Evolutionary conservation across 2,888 invertebrate genomes (phyloP), one percentile per base, ranked within the genome.

Genomic region (Noctuana brunneofusca): DNA sequence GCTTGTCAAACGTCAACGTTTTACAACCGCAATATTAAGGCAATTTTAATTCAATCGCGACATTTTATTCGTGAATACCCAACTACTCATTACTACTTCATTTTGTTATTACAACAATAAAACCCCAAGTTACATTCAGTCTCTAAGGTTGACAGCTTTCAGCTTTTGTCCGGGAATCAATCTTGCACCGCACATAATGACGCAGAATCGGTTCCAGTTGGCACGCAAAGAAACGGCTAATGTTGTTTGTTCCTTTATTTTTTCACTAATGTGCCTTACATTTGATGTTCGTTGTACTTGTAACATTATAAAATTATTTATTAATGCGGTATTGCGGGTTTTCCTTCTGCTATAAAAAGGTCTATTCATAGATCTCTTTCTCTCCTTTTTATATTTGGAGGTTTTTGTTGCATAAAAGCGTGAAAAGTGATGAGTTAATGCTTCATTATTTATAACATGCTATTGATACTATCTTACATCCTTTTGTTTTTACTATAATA

Each of bases 71-170:
- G 75, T 78, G 78, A 78, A 71, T 75, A 75, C 71, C 75, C 80
- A 79, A 77, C 82, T 76, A 81, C 89, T 89, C 88, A 90, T 89
- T 90, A 89, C 79, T 84, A 78, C 89, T 90, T 89, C 84, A 89
- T 89, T 89, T 89, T 88, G 82, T 86, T 86, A 79, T 86, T 84
- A 87, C 87, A 87, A 90, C 87, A 89, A 90, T 86, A 76, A 76
- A 75, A 72, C 75, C 70, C 74, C 70, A 68, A 71, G 69, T 74
- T 85, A 83, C 81, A 85, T 85, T 85, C 84, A 77, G 76, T 76
- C 75, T 73, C 75, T 69, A 76, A 78, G 74, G 79, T 81, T 85
- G 89, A 87, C 89, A 81, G 83, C 78, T 78, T 83, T 88, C 89
- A 81, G 83, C 78, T 78, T 83, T 88, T 89, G 89, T 89, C 73